A percentile compares a stretch with the other conserved stretches of the same genome.
Conservation (phyloP, 2,113 vertebrate genomes). For the Gnathonemus longibarbis region DNA sequence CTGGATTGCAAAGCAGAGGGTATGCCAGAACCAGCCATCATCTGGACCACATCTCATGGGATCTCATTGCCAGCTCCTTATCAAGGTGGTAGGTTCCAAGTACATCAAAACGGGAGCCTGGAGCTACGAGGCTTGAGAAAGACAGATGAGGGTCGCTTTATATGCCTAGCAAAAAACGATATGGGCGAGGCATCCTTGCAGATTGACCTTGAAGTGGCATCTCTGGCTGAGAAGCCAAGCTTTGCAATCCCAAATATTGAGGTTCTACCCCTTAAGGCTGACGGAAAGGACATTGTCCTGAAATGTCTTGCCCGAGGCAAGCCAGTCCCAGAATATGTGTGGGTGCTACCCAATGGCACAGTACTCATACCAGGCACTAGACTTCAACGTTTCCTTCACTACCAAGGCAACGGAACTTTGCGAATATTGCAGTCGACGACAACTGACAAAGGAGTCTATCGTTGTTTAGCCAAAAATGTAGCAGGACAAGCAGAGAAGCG, state of each 20-base stretch:
- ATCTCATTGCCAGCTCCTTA: slow-evolving; percentile 54
- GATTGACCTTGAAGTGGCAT: slow-evolving; percentile 57
- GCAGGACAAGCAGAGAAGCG: slow-evolving; percentile 68
- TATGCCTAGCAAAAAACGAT: slow-evolving; percentile 56
- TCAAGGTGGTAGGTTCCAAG: slow-evolving; percentile 63
- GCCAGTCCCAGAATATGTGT: slow-evolving; percentile 58
- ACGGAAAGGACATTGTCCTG: slow-evolving; percentile 42
- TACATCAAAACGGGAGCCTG: slow-evolving; percentile 62
- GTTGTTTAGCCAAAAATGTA: slow-evolving; percentile 63
- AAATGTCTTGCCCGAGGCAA: slow-evolving; percentile 60
- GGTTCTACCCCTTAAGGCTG: slow-evolving; percentile 57
- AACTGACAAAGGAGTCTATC: slow-evolving; percentile 62
- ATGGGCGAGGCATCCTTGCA: slow-evolving; percentile 56
- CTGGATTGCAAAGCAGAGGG: slow-evolving; percentile 59
- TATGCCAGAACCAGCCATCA: slow-evolving; percentile 57
- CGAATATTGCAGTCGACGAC: slow-evolving; percentile 44
- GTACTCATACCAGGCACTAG: slow-evolving; percentile 49
- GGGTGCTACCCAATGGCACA: slow-evolving; percentile 64
- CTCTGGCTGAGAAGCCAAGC: slow-evolving; percentile 64
- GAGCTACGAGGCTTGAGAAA: slow-evolving; percentile 64
- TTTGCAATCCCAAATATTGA: slow-evolving; percentile 64
- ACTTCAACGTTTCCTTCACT: slow-evolving; percentile 56
- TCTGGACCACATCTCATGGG: slow-evolving; percentile 59
- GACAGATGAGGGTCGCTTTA: slow-evolving; percentile 58
- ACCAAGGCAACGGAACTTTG: slow-evolving; percentile 54